Evolutionary conservation across 2,113 vertebrate genomes (phyloP), one percentile per base, ranked within the genome.

Genomic region (Beaufortia kweichowensis): DNA sequence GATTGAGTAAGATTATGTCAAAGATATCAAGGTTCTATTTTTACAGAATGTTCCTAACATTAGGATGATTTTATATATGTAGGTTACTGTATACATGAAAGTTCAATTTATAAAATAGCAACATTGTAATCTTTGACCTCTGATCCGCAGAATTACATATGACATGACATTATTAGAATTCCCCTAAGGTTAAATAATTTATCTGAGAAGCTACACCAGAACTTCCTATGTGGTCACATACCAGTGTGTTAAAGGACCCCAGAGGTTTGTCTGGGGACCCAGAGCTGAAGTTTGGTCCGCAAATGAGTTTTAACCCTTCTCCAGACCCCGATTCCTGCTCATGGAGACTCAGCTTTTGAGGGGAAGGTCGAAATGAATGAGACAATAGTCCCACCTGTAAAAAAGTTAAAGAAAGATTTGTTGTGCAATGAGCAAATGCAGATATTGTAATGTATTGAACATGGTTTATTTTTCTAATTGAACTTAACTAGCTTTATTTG

Each of bases 351-450:
- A 79, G 23, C 11, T 57, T 65, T 17, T 76, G 50, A 10, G 63
- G 48, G 64, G 50, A 15, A 33, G 80, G 48, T 39, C 71, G 76
- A 55, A 65, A 76, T 7, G 65, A 39, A 33, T 82, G 72, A 28
- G 77, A 72, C 11, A 61, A 66, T 53, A 39, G 72, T n/a, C 69
- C 64, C 43, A 79, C 73, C 81, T 82, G 60, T 46, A 11, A 73
- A 61, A 48, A 39, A 33, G 17, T n/a, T n/a, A n/a, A n/a, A 17
- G 29, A 70, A 77, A 29, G 81, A 77, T 8, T 70, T 35, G 41
- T 35, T 0, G 10, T 2, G n/a, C 15, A 46, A 35, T 3, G 33
- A 28, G 0, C 3, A 19, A 1, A 31, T 15, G 3, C 28, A 67
- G 1, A 48, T 0, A 29, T 2, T 17, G 3, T 67, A 24, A 43